Conservation (phyloP, 2,888 invertebrate genomes). For the Electrophaes corylata region DNA sequence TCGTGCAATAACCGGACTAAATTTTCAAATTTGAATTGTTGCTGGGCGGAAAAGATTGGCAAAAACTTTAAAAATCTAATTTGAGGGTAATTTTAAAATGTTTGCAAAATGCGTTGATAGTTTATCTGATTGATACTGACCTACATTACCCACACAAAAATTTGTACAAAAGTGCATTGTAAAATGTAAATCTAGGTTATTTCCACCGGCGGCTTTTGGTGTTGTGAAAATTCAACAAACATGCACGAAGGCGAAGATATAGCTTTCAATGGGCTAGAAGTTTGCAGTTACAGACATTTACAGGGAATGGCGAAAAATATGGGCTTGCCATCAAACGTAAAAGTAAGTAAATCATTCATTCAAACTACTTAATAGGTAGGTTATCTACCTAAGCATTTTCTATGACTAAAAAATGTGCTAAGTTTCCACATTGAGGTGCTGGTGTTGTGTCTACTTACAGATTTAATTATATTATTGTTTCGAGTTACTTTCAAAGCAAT, state of each 20-base stretch:
- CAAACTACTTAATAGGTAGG: too few species aligned
- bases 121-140: neutral
- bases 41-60: too few species aligned
- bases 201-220: neutral
- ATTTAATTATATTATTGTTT: too few species aligned
- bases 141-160: slow-evolving; percentile 9
- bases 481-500: too few species aligned
- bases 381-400: too few species aligned
- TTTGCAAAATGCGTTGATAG: neutral
- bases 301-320: slow-evolving; percentile 67
- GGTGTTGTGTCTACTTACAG: too few species aligned
- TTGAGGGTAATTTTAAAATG: slow-evolving; percentile 22
- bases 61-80: slow-evolving; percentile 22
- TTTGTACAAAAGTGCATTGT: neutral
- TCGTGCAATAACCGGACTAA: too few species aligned
- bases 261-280: slow-evolving; percentile 42
- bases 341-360: slow-evolving; percentile 41
- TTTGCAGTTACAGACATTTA: slow-evolving; percentile 59
- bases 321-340: slow-evolving; percentile 68
- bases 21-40: too few species aligned
- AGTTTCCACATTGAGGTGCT: too few species aligned
- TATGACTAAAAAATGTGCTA: too few species aligned
- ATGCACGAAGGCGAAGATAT: slow-evolving; percentile 22
- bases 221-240: slow-evolving; percentile 6
- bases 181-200: slow-evolving; percentile 5